Evolutionary conservation across 1,140 invertebrate species (phyloP).

Genomic region (Pygmarrhopalites habei): DNA sequence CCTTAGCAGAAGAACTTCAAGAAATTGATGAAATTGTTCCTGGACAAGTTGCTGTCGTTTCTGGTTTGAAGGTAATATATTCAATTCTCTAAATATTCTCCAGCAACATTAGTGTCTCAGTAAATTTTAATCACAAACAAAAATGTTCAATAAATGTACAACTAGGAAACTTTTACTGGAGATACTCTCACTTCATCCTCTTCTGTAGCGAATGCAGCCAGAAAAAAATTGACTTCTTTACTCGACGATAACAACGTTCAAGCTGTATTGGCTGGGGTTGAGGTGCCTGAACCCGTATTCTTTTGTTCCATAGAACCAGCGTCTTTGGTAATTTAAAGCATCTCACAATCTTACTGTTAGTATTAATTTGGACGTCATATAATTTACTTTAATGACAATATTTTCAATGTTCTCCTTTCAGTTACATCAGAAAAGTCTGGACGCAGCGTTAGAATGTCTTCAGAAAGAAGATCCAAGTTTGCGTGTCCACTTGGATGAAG

Average conservation of each 20-base stretch:
- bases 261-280: slow-evolving; percentile 53
- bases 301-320: slow-evolving; percentile 94
- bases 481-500: slow-evolving; percentile 61
- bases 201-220: slow-evolving; percentile 51
- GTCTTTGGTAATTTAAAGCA: slow-evolving; percentile 50
- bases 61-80: slow-evolving; percentile 77
- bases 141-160: slow-evolving; percentile 1
- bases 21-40: slow-evolving; percentile 57
- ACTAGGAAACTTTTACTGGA: slow-evolving; percentile 65
- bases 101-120: neutral
- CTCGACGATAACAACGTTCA: slow-evolving; percentile 40
- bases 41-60: slow-evolving; percentile 86
- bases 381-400: too few species aligned
- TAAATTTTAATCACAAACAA: neutral
- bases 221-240: slow-evolving; percentile 46
- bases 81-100: neutral
- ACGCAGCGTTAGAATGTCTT: slow-evolving; percentile 74
- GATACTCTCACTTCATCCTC: slow-evolving; percentile 68
- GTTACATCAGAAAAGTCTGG: slow-evolving; percentile 65
- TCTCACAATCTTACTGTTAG: too few species aligned
- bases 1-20: slow-evolving; percentile 77
- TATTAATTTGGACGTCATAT: too few species aligned
- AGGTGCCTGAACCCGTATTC: slow-evolving; percentile 87
- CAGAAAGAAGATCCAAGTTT: slow-evolving; percentile 91
- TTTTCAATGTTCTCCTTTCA: slow-evolving; percentile 32